Percentiles rank a stretch among this genome's conserved stretches.
Conservation (phyloP, 2,888 invertebrate species). For the Hipparchia sbordonii region DNA sequence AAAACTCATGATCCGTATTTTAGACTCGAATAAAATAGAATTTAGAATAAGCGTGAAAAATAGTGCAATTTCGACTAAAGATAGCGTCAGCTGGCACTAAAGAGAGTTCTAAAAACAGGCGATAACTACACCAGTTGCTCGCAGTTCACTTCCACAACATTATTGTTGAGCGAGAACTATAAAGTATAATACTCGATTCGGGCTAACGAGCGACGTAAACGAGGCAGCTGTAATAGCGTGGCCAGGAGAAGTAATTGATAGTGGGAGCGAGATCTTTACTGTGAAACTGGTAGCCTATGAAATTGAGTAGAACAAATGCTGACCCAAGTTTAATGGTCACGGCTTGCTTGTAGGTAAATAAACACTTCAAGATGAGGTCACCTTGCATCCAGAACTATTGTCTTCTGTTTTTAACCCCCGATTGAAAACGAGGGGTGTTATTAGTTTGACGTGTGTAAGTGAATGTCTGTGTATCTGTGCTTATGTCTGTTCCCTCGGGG, state of each 20-base stretch:
- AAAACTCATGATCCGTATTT: no score
- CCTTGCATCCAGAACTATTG: no score
- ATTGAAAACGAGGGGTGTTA: no score
- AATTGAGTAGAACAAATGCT: neutral
- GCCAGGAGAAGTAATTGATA: slow-evolving; percentile 42
- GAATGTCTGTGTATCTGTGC: no score
- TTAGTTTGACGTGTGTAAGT: no score
- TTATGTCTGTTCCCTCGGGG: no score
- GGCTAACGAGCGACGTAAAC: slow-evolving; percentile 52
- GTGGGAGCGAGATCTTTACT: slow-evolving; percentile 14
- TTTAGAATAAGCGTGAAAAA: slow-evolving; percentile 26
- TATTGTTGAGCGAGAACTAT: slow-evolving; percentile 47
- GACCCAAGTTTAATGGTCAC: no score
- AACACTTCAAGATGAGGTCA: no score
- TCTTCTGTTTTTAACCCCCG: no score
- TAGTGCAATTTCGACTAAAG: slow-evolving; percentile 41
- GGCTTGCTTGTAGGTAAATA: no score
- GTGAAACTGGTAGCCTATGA: no score
- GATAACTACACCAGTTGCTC: slow-evolving; percentile 55
- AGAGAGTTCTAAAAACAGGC: slow-evolving; percentile 41
- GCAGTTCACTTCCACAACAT: slow-evolving; percentile 25
- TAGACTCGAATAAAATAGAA: no score
- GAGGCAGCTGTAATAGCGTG: slow-evolving; percentile 43
- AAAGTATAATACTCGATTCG: slow-evolving; percentile 58
- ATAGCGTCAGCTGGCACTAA: slow-evolving; percentile 39